A percentile compares a stretch with the other conserved stretches of the same genome.
Evolutionary conservation across 2,888 invertebrate species (phyloP).

Genomic region (Machimus atricapillus): DNA sequence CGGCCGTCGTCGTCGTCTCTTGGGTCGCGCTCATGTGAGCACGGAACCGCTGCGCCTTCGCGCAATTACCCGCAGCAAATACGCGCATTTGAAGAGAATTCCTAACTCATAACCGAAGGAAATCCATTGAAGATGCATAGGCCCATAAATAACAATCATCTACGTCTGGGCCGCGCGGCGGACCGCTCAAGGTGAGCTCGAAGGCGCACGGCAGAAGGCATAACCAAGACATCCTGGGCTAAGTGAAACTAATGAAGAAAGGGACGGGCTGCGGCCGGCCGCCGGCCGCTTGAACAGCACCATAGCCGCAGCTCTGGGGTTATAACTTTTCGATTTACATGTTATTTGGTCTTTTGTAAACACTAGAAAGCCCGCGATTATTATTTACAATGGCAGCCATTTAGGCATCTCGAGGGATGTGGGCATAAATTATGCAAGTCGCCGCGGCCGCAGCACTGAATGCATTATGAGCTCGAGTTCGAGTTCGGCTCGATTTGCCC

Average conservation of each 20-base stretch:
- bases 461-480: conserved; percentile 7
- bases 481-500: not conserved
- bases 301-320: conserved; percentile 12
- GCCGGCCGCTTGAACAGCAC: not conserved
- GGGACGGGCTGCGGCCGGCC: not conserved
- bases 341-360: conserved; percentile 44
- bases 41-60: not conserved
- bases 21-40: not conserved
- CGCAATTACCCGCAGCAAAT: conserved; percentile 31
- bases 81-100: conserved; percentile 14
- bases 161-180: conserved; percentile 20
- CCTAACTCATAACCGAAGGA: conserved; percentile 21
- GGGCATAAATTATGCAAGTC: conserved; percentile 43
- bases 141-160: conserved; percentile 43
- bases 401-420: conserved; percentile 41
- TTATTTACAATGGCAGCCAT: conserved; percentile 42
- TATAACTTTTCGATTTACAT: conserved; percentile 45
- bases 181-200: conserved; percentile 12
- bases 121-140: conserved; percentile 41
- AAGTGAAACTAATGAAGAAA: conserved; percentile 44
- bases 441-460: not conserved
- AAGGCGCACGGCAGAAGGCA: not conserved
- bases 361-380: conserved; percentile 44
- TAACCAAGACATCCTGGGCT: conserved; percentile 18
- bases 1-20: not conserved